Conservation (phyloP, 2,888 invertebrate species). For the Zygogramma bicolorata region DNA sequence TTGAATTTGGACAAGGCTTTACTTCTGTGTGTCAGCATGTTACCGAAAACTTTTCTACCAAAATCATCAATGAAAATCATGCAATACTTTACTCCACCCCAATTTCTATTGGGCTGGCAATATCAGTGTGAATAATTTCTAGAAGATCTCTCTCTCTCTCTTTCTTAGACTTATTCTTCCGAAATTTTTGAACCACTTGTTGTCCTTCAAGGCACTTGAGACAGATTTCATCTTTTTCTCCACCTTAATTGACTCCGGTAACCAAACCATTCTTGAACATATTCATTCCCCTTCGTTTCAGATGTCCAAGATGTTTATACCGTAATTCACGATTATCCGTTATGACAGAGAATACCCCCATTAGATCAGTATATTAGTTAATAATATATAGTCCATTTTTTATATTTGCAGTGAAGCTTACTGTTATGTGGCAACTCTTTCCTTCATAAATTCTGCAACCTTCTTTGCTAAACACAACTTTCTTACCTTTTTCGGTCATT, state of each 20-base stretch:
- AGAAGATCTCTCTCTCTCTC: not conserved
- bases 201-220: not conserved
- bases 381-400: not conserved
- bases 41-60: too few species aligned
- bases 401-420: not conserved
- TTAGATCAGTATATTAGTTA: not conserved
- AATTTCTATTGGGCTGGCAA: conserved; percentile 6
- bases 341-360: not conserved
- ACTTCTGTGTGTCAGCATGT: too few species aligned
- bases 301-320: not conserved
- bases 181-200: not conserved
- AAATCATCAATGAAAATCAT: conserved; percentile 14
- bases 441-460: not conserved
- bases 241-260: not conserved
- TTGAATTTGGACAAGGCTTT: too few species aligned
- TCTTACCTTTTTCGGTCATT: conserved; percentile 1
- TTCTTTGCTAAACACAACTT: not conserved
- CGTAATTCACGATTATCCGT: not conserved
- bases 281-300: not conserved
- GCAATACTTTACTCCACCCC: conserved; percentile 6
- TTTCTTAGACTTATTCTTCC: too few species aligned
- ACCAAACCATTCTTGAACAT: not conserved
- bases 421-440: not conserved
- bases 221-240: not conserved
- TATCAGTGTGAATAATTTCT: conserved; percentile 15